These are phyloP conservation scores for Nymphalis polychloros DNA, from an alignment of 2,888 invertebrate species.

Conservation along the genomic window DNA sequence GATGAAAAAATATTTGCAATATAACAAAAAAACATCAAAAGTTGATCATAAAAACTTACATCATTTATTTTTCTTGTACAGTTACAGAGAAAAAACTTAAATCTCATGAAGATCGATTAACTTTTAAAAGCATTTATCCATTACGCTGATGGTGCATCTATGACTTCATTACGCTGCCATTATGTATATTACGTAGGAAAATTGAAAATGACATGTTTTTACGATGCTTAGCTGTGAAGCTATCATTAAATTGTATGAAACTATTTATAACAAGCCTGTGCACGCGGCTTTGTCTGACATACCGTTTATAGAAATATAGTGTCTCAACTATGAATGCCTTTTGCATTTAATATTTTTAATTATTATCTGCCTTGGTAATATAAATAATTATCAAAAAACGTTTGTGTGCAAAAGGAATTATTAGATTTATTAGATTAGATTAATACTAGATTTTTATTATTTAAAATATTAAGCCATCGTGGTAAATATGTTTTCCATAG, in stretches of 20 bases:
- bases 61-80: constrained; percentile 18
- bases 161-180: constrained; percentile 67
- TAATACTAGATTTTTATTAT: no score
- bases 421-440: no score
- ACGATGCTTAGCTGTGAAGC: constrained; percentile 33
- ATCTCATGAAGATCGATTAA: constrained; percentile 62
- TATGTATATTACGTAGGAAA: constrained; percentile 40
- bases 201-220: constrained; percentile 44
- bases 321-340: no score
- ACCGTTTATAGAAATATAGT: no score
- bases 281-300: not conserved
- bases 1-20: no score
- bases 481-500: no score
- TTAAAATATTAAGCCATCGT: no score
- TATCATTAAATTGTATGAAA: constrained; percentile 36
- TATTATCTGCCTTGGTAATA: no score
- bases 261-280: constrained; percentile 22
- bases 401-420: no score
- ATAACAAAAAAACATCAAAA: not conserved
- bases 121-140: constrained; percentile 76
- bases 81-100: constrained; percentile 37
- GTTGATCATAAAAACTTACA: constrained; percentile 4
- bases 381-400: no score
- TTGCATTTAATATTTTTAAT: no score
- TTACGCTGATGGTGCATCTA: constrained; percentile 65